These are phyloP conservation scores for Geodia barretti DNA, from an alignment of 37 sponge, comb jelly and placozoan genomes.

Conservation along the genomic window DNA sequence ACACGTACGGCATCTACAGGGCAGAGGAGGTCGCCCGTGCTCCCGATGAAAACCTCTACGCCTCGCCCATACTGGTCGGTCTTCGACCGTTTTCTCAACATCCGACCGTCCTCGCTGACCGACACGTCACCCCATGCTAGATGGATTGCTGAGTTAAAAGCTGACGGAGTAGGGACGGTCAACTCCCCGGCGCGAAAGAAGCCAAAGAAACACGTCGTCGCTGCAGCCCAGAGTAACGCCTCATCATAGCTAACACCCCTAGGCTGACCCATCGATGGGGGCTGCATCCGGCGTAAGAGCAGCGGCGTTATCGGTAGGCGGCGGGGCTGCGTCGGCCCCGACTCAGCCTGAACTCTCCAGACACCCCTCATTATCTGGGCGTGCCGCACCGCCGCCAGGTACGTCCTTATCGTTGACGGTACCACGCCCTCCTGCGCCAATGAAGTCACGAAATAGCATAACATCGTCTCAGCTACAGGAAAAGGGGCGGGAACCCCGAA, in stretches of 20 bases:
- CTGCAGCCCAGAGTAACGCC: constrained; percentile 49
- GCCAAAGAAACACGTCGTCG: constrained; percentile 42
- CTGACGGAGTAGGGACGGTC: constrained; percentile 5
- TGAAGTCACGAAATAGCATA: constrained; percentile 31
- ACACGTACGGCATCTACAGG: constrained; percentile 23
- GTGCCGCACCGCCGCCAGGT: constrained; percentile 55
- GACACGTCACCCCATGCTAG: constrained; percentile 18
- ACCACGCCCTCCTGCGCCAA: constrained; percentile 25
- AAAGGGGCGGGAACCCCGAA: constrained; percentile 36
- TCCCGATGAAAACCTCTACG: constrained; percentile 18
- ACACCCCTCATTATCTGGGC: constrained; percentile 45
- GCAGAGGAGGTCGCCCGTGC: constrained; percentile 22
- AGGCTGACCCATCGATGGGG: not conserved
- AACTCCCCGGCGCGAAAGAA: constrained; percentile 45
- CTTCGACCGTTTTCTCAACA: constrained; percentile 32
- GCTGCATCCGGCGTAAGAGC: not conserved
- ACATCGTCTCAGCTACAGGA: constrained; percentile 49
- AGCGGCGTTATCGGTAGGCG: constrained; percentile 56
- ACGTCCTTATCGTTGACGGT: constrained; percentile 53
- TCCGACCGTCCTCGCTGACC: not conserved
- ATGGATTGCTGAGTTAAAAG: constrained; percentile 8
- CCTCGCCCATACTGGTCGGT: constrained; percentile 45
- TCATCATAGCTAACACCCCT: not conserved
- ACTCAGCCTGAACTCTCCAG: not conserved
- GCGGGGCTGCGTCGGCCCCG: not conserved